Conservation (phyloP, 2,113 vertebrate species). For the Eonycteris spelaea region DNA sequence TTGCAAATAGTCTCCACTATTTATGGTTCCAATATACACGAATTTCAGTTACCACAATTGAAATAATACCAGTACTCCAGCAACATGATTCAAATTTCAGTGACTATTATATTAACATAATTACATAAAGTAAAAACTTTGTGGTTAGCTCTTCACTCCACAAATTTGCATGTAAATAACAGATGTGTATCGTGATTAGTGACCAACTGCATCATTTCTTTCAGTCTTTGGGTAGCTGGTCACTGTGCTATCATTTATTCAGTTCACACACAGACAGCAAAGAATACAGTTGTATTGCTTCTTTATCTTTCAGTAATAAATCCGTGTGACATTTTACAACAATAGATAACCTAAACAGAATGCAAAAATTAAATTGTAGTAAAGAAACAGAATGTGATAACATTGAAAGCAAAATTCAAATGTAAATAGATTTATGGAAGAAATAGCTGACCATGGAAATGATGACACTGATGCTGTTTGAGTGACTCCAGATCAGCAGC, state of each 20-base stretch:
- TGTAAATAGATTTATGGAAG: background rate
- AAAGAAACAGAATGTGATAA: background rate
- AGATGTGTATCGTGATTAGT: background rate
- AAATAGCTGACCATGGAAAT: background rate
- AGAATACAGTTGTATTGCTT: background rate
- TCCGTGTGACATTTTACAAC: background rate
- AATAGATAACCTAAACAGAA: background rate
- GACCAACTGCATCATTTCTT: background rate
- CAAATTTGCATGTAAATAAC: background rate
- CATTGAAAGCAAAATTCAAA: background rate
- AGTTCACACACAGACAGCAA: background rate
- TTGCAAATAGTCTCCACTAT: background rate
- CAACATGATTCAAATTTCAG: background rate
- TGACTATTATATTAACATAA: background rate
- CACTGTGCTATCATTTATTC: background rate
- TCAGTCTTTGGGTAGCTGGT: background rate
- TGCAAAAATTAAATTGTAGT: background rate
- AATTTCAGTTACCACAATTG: background rate
- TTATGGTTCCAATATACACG: background rate
- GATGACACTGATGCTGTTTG: background rate
- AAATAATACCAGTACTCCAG: background rate
- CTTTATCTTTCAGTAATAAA: background rate
- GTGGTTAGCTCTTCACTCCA: background rate
- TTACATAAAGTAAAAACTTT: background rate
- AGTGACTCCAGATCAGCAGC: background rate